These are phyloP conservation scores for Mercenaria mercenaria DNA, from an alignment of 1,140 invertebrate genomes.

Conservation along the genomic window DNA sequence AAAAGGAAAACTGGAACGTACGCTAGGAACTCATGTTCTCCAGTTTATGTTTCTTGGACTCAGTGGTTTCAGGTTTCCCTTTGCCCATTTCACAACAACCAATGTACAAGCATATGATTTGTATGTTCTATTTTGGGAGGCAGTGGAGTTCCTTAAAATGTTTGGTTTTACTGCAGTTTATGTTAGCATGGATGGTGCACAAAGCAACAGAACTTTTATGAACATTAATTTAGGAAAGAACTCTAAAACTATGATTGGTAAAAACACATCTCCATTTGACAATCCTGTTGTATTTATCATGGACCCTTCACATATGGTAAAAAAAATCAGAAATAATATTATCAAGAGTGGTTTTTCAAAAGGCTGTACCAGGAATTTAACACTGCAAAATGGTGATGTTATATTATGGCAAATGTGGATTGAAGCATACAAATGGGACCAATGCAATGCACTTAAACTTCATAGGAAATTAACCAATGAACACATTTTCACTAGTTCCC, in stretches of 20 bases:
- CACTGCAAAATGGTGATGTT: neutral
- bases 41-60: conserved; percentile 65
- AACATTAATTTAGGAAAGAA: too few species aligned
- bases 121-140: conserved; percentile 59
- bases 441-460: neutral
- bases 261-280: neutral
- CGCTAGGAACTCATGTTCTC: conserved; percentile 57
- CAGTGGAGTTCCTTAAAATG: conserved; percentile 31
- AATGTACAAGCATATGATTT: conserved; percentile 46
- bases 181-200: conserved; percentile 62
- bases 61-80: conserved; percentile 65
- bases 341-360: neutral
- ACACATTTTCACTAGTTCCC: too few species aligned
- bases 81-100: conserved; percentile 57
- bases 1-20: conserved; percentile 25
- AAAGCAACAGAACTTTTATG: conserved; percentile 58
- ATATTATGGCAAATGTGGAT: conserved; percentile 25
- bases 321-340: conserved; percentile 64
- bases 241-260: neutral
- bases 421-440: conserved; percentile 23
- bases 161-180: conserved; percentile 33
- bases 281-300: conserved; percentile 58
- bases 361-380: conserved; percentile 1
- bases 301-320: conserved; percentile 61
- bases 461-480: conserved; percentile 48